Conservation (phyloP, 2,113 vertebrate species). For the Hemiscyllium ocellatum region DNA sequence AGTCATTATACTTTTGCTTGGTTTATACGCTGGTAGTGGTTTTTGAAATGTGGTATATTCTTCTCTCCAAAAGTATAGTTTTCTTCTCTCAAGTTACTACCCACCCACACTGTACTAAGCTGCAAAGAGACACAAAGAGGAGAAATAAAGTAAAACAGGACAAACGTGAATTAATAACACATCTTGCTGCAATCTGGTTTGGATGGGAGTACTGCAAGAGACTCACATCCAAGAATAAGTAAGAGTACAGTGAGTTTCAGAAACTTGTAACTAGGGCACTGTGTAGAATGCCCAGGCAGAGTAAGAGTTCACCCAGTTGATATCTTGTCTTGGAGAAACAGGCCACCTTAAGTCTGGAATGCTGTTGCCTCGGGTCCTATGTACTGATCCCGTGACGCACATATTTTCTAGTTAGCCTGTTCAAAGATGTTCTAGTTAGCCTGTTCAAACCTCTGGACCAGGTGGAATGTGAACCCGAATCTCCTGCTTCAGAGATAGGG, state of each 20-base stretch:
- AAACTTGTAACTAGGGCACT: not conserved
- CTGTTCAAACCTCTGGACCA: no score
- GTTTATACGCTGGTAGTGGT: not conserved
- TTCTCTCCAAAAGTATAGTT: not conserved
- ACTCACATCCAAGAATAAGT: not conserved
- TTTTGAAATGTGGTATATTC: not conserved
- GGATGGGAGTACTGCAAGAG: not conserved
- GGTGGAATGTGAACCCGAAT: no score
- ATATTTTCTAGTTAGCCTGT: no score
- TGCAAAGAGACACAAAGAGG: not conserved
- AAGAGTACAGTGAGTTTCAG: not conserved
- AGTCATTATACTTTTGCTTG: not conserved
- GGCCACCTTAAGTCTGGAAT: not conserved
- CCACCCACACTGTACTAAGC: not conserved
- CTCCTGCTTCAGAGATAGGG: no score
- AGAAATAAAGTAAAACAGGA: not conserved
- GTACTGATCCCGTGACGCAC: not conserved
- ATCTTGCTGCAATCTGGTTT: not conserved
- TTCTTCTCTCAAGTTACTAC: not conserved
- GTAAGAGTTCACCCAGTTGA: not conserved
- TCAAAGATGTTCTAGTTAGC: no score
- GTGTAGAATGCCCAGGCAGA: not conserved
- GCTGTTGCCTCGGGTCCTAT: not conserved
- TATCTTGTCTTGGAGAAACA: not conserved
- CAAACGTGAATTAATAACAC: not conserved